Conservation (phyloP, 2,113 vertebrate genomes). For the pig (Sus scrofa) region DNA sequence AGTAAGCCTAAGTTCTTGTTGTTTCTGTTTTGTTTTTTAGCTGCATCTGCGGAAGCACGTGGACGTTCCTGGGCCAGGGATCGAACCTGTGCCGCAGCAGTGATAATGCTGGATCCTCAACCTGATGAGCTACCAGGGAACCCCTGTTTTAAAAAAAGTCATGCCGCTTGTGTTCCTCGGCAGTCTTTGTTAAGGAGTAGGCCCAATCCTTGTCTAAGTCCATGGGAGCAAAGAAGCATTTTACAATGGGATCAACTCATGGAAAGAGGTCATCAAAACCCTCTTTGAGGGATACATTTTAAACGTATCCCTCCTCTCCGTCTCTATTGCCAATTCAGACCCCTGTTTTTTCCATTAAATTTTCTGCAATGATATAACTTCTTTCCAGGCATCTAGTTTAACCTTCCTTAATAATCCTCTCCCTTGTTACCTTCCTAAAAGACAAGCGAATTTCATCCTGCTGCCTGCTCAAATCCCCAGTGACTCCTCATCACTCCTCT, state of each 20-base stretch:
- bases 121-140: no score
- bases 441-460: slow-evolving; percentile 1
- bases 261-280: not conserved
- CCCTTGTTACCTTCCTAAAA: not conserved
- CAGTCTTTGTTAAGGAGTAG: slow-evolving; percentile 15
- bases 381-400: not conserved
- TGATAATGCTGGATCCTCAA: no score
- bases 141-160: not conserved
- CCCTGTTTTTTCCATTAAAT: slow-evolving; percentile 39
- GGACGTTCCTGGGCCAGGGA: no score
- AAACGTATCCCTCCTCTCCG: slow-evolving; percentile 15
- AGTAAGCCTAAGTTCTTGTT: not conserved
- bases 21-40: no score
- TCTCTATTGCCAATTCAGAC: slow-evolving; percentile 4
- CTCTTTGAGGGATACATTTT: no score
- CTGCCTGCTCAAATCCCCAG: not conserved
- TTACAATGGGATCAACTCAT: slow-evolving; percentile 38
- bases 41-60: no score
- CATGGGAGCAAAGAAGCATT: slow-evolving; percentile 22
- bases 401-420: not conserved
- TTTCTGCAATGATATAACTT: not conserved
- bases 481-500: not conserved
- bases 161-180: not conserved
- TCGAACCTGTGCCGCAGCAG: no score
- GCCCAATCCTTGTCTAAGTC: not conserved